phyloP scores from a whole-genome alignment of 2,113 vertebrate genomes.

The Takifugu flavidus region DNA sequence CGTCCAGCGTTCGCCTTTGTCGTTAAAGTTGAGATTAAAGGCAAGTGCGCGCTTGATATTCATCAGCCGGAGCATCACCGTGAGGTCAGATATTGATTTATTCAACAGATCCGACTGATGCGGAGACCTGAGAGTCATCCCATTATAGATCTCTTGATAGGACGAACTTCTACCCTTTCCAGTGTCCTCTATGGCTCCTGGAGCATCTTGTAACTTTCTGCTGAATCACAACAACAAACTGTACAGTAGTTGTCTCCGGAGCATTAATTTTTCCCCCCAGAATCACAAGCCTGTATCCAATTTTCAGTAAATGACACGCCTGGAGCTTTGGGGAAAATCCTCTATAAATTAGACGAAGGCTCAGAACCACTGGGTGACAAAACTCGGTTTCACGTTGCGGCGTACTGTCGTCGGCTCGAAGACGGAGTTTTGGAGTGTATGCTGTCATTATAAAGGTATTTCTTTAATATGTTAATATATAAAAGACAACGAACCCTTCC shows the following conservation, averaged over 20 bases:
- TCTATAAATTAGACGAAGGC: too few species aligned
- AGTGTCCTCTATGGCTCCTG: not conserved
- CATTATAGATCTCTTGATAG: conserved; percentile 2
- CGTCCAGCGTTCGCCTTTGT: conserved; percentile 7
- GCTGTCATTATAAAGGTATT: too few species aligned
- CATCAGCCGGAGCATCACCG: conserved; percentile 13
- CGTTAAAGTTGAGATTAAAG: conserved; percentile 20
- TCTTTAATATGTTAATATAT: not conserved
- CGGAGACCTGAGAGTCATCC: not conserved
- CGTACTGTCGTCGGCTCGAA: too few species aligned
- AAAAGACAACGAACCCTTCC: not conserved
- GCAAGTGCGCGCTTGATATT: conserved; percentile 15
- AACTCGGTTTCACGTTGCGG: too few species aligned
- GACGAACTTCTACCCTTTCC: not conserved
- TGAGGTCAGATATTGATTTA: conserved; percentile 39
- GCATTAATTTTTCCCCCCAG: conserved; percentile 2
- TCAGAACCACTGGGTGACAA: too few species aligned
- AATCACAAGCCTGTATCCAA: not conserved
- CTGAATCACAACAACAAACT: not conserved
- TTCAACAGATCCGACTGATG: conserved; percentile 28
- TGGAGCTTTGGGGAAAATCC: too few species aligned
- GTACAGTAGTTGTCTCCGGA: not conserved
- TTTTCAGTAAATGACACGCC: conserved; percentile 4
- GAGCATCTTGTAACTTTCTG: not conserved
- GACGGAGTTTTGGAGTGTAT: too few species aligned